Conservation (phyloP, 2,113 vertebrate genomes). For the Protobothrops mucrosquamatus region DNA sequence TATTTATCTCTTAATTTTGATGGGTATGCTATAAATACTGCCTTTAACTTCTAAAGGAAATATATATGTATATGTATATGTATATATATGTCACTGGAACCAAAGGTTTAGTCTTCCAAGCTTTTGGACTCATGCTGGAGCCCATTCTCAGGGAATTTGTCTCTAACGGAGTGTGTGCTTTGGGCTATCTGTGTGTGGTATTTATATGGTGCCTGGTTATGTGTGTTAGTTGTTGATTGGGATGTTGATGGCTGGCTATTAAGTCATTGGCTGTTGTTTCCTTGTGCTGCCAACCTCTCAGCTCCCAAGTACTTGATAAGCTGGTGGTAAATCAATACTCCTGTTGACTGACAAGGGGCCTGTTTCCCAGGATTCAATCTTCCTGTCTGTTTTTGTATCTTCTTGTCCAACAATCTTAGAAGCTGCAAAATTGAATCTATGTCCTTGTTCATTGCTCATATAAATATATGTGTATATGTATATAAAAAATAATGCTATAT, state of each 20-base stretch:
- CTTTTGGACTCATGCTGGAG: no score
- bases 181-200: neutral
- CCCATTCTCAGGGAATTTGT: no score
- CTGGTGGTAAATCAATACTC: neutral
- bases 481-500: neutral
- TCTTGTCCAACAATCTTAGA: neutral
- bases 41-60: no score
- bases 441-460: neutral
- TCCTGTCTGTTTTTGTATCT: neutral
- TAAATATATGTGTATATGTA: neutral
- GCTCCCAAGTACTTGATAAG: neutral
- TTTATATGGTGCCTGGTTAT: no score
- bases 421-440: neutral
- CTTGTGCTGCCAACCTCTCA: neutral
- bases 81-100: no score
- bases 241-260: no score
- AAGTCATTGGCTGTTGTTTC: no score
- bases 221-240: no score
- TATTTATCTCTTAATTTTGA: no score
- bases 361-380: neutral
- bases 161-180: neutral
- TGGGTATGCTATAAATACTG: no score
- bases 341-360: neutral
- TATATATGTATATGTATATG: no score
- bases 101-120: no score